Evolutionary conservation across 2,888 invertebrate species (phyloP), one percentile per base, ranked within the genome.

Genomic region (Unio pictorum): DNA sequence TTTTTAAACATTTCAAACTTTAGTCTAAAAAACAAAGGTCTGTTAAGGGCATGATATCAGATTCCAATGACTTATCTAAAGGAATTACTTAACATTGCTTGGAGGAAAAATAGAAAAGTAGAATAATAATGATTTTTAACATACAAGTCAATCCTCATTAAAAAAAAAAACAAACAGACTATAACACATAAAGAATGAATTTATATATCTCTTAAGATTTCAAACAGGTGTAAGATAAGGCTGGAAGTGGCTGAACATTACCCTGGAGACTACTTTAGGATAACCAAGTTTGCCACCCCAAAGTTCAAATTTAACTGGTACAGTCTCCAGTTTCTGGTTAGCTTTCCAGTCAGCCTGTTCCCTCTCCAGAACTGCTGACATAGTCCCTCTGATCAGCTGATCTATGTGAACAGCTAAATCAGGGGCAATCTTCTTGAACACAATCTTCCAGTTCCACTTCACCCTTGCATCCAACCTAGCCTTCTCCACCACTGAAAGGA

Each of bases 401-500:
- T 87, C 86, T 8, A 87, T 76, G 63, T 79, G 83, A 61, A 81
- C 78, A 3, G 86, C 82, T 26, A 88, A 66, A 60, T 87, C 86
- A 7, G 81, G 74, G 5, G 82, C 76, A 45, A 88, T 73, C 70
- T 84, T 85, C 73, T 86, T 86, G 71, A 88, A 87, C 68, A 84
- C 82, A 54, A 83, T 69, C 63, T 83, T 84, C 88, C 88, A 88
- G 65, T 86, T 81, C 87, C 88, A 88, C 55, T 74, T 70, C 15
- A 85, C 73, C 65, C 80, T 81, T 66, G 86, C 86, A 65, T 87
- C 86, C 11, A 81, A 67, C 64, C 82, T 80, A 61, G 81, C 81
- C 72, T 84, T 86, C 68, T 87, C 87, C 54, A 87, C 75, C 57
- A 87, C 87, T 79, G 75, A 61, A 61, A 78, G 45, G 15, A 45